phyloP scores from a whole-genome alignment of 2,113 vertebrate species.

The Chaenogobius annularis region DNA sequence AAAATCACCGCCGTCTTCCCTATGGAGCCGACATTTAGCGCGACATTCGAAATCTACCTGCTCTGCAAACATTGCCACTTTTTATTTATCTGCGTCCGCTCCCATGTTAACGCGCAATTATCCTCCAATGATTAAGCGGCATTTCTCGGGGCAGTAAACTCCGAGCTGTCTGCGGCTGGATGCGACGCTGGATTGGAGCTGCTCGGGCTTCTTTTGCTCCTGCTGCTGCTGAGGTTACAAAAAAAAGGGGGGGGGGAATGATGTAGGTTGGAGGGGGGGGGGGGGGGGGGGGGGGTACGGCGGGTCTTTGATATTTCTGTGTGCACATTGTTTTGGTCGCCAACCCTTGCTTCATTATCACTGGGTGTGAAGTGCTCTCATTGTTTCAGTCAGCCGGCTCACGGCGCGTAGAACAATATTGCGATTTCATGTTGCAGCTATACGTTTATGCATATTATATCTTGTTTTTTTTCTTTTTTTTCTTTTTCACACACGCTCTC shows the following conservation, averaged over 20 bases:
- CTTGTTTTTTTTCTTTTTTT: background rate
- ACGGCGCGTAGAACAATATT: conserved; percentile 26
- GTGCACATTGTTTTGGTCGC: conserved; percentile 35
- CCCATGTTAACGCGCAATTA: conserved; percentile 45
- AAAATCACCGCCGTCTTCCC: background rate
- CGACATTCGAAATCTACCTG: conserved; percentile 27
- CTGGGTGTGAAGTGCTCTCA: conserved; percentile 22
- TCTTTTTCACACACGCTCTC: conserved; percentile 15
- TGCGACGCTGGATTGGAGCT: conserved; percentile 1
- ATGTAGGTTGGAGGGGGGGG: too few species aligned
- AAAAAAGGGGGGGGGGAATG: background rate
- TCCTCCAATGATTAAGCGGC: conserved; percentile 39
- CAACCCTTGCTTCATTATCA: conserved; percentile 49
- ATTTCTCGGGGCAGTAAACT: conserved; percentile 38
- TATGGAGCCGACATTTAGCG: conserved; percentile 18
- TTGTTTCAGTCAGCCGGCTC: conserved; percentile 42
- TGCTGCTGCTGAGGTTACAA: conserved; percentile 26
- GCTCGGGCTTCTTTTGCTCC: background rate
- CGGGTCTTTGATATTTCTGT: conserved; percentile 46
- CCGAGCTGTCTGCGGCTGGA: conserved; percentile 19
- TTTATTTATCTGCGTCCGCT: conserved; percentile 31
- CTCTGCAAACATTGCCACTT: conserved; percentile 44
- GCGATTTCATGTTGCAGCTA: conserved; percentile 23
- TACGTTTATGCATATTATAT: conserved; percentile 27
- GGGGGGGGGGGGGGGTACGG: too few species aligned